Base-by-base conservation (phyloP, 2,113 vertebrate genomes). In the Ancistrus triradiatus region DNA sequence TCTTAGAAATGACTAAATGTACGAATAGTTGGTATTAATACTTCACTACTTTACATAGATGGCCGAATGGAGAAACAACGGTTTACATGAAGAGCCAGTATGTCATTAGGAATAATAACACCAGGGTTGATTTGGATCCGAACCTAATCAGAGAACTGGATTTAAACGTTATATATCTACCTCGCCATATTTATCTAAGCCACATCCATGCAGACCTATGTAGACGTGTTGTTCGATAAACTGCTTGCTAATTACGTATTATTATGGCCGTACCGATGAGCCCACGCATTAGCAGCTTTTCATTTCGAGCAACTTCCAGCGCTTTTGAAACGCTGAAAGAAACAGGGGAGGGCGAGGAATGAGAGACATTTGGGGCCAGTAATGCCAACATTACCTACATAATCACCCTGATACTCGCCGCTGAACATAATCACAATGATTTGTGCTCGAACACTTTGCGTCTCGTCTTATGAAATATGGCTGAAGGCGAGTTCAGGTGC, bases 351-450 rank as follows among this genome's bases (percentile, higher is more conserved):
- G 63, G 58, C 75, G 13, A 43, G 55, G 78, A 55, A 37, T 73
- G 65, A 72, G 69, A 69, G 21, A 19, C 61, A 58, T 60, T 43
- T 67, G 17, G 73, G 69, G 76, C 59, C 72, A 70, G 70, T 76
- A 64, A 48, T 47, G 59, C 64, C 61, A 31, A 74, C 80, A 69
- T 80, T 75, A 75, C 81, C 78, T 80, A 78, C 73, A 75, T 83
- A 82, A 82, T 80, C 67, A 75, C 74, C 48, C 48, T 52, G 59
- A 77, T 70, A 77, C 77, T 77, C 78, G 67, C 74, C 74, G 58
- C 65, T 59, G 76, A 78, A 80, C 79, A 83, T 81, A 82, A 84
- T 85, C 83, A 80, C 77, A 78, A 79, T 86, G 82, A 87, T 83
- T 83, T 84, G 83, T 84, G 76, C 72, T 70, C 75, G 77, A 67